Conservation (phyloP, 2,113 vertebrate species). For the Mustela nigripes region DNA sequence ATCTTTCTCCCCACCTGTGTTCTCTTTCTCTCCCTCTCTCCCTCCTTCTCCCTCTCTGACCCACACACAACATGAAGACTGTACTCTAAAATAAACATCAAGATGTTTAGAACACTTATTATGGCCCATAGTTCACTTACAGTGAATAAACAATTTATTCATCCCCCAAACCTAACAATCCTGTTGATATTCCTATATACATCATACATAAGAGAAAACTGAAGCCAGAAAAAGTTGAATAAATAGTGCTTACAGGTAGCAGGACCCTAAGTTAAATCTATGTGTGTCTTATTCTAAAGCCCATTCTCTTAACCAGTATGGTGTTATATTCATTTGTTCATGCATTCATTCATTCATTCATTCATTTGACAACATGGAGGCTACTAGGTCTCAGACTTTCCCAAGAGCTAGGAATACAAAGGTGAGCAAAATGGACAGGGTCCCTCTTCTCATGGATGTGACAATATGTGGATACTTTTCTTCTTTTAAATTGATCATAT, state of each 20-base stretch:
- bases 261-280: background rate
- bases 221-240: background rate
- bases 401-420: background rate
- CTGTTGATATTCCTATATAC: background rate
- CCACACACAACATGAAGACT: background rate
- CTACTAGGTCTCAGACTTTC: background rate
- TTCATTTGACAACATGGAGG: background rate
- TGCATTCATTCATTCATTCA: background rate
- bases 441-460: background rate
- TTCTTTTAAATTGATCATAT: background rate
- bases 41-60: background rate
- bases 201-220: background rate
- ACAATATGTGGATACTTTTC: background rate
- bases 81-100: background rate
- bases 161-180: background rate
- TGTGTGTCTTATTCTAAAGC: background rate
- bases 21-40: background rate
- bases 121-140: background rate
- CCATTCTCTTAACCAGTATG: background rate
- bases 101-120: background rate
- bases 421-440: background rate
- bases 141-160: background rate
- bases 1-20: background rate
- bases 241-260: background rate
- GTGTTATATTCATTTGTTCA: background rate